Conservation (phyloP, 2,888 invertebrate genomes). For the Drosophila melanosoma region DNA sequence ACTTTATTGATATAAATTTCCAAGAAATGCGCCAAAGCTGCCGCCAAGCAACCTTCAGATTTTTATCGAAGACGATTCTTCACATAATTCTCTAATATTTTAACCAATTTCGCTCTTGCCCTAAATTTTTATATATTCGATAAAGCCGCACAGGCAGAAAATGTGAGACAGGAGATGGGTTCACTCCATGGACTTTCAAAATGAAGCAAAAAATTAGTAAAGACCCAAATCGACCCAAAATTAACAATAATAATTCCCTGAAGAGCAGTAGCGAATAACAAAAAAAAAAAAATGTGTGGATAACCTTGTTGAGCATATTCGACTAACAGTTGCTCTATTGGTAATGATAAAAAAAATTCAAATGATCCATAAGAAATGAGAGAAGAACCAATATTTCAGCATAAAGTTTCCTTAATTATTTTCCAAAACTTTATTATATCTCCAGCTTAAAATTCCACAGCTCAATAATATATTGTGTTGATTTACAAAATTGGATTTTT, state of each 20-base stretch:
- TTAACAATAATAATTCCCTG: slow-evolving; percentile 15
- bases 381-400: not conserved
- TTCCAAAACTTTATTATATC: not conserved
- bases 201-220: slow-evolving; percentile 38
- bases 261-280: slow-evolving; percentile 13
- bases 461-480: not conserved
- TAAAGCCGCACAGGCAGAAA: slow-evolving; percentile 51
- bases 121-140: slow-evolving; percentile 68
- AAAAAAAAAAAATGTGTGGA: not conserved
- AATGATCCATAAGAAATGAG: not conserved
- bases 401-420: not conserved
- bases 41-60: slow-evolving; percentile 32
- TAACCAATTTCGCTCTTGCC: slow-evolving; percentile 37
- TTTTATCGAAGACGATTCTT: slow-evolving; percentile 35
- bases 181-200: slow-evolving; percentile 32
- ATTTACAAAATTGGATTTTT: not conserved
- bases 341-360: not conserved
- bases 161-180: slow-evolving; percentile 23
- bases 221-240: slow-evolving; percentile 36
- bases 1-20: slow-evolving; percentile 68
- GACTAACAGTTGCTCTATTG: slow-evolving; percentile 6
- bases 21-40: slow-evolving; percentile 54
- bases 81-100: slow-evolving; percentile 44
- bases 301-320: not conserved
- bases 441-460: not conserved